Percentiles rank a stretch among this genome's conserved stretches.
Evolutionary conservation across 2,113 vertebrate genomes (phyloP).

Genomic region (Microcebus murinus): DNA sequence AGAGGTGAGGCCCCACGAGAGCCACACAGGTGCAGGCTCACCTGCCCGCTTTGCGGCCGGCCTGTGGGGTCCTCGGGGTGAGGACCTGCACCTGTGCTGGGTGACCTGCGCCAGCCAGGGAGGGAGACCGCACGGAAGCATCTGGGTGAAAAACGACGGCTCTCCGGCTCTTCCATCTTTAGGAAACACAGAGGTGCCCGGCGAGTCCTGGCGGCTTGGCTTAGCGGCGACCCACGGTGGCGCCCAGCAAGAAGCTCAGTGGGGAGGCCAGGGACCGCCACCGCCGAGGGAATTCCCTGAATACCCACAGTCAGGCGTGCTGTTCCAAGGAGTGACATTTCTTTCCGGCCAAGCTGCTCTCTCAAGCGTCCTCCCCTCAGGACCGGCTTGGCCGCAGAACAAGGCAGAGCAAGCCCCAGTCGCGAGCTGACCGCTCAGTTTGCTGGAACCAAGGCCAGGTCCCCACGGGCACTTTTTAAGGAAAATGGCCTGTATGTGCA

Average conservation of each 20-base stretch:
- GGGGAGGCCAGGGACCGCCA: too few relatives aligned
- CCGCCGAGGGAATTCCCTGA: not conserved
- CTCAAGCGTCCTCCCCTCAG: not conserved
- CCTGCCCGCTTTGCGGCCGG: rapidly evolving
- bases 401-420: rapidly evolving
- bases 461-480: rapidly evolving
- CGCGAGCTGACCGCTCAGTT: rapidly evolving
- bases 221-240: rapidly evolving
- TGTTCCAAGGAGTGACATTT: not conserved
- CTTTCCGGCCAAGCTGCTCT: not conserved
- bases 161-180: not conserved
- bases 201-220: rapidly evolving
- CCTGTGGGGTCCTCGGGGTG: rapidly evolving
- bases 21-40: rapidly evolving
- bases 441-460: not conserved
- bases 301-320: not conserved
- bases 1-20: rapidly evolving
- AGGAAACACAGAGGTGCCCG: rapidly evolving
- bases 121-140: not conserved
- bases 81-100: rapidly evolving
- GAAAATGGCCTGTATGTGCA: not conserved
- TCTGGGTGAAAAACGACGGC: not conserved
- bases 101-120: rapidly evolving
- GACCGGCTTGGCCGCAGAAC: not conserved
- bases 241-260: rapidly evolving